Percentiles rank a stretch among this genome's conserved stretches.
Conservation (phyloP, 2,888 invertebrate species). For the Drosophila yooni region DNA sequence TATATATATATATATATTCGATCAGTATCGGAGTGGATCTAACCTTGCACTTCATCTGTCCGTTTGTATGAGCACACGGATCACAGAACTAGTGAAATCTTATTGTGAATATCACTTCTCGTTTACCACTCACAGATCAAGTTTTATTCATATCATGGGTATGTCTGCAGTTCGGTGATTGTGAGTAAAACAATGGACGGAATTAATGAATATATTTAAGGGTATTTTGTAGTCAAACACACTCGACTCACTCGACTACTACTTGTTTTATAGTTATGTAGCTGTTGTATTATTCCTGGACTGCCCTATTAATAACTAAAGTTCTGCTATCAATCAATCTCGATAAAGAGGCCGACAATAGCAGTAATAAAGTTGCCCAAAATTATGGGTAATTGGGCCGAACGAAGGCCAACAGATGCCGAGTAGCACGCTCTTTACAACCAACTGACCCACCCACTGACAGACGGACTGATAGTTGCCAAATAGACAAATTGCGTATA, state of each 20-base stretch:
- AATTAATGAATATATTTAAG: not conserved
- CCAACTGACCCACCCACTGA: not conserved
- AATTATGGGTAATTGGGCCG: conserved; percentile 26
- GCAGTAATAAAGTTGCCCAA: conserved; percentile 7
- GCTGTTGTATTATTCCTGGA: not conserved
- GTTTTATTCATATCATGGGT: not conserved
- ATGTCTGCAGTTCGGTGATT: not conserved
- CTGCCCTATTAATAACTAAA: conserved; percentile 5
- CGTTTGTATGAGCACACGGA: not conserved
- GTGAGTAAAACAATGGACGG: not conserved
- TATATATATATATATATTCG: not conserved
- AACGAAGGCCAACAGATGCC: conserved; percentile 11
- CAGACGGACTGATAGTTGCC: conserved; percentile 1
- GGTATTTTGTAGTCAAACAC: not conserved
- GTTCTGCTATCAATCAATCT: conserved; percentile 2
- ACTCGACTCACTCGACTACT: not conserved
- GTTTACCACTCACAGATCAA: not conserved
- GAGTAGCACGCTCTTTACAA: not conserved
- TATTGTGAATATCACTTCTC: not conserved
- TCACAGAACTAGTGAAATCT: not conserved
- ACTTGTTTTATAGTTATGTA: not conserved
- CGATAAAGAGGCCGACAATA: not conserved
- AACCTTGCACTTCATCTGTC: not conserved
- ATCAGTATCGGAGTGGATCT: not conserved
- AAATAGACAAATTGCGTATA: conserved; percentile 29